Evolutionary conservation across 2,113 vertebrate species (phyloP).

Genomic region (Carlito syrichta): DNA sequence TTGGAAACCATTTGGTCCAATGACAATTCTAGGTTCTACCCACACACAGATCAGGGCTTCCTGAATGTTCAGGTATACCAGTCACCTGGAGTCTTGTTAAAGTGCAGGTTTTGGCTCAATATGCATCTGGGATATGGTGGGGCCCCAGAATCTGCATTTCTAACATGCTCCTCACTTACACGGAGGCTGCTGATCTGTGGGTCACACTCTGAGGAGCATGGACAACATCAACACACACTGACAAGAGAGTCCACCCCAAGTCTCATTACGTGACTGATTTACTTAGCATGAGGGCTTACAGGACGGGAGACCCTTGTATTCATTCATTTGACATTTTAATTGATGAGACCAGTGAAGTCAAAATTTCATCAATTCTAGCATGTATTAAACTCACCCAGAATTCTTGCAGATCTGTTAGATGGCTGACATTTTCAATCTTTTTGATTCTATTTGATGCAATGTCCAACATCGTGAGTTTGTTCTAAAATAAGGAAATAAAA

Average conservation of each 20-base stretch:
- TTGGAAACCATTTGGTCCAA: not conserved
- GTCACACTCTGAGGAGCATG: not conserved
- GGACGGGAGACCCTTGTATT: not conserved
- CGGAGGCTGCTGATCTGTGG: accelerated
- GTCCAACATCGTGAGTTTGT: slow-evolving; percentile 97
- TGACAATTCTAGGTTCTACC: not conserved
- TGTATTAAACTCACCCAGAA: slow-evolving; percentile 90
- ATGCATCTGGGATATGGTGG: accelerated
- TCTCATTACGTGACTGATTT: accelerated
- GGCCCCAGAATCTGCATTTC: not conserved
- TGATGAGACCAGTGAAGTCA: accelerated
- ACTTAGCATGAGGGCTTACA: not conserved
- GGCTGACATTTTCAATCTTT: slow-evolving; percentile 96
- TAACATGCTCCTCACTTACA: accelerated
- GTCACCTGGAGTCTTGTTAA: not conserved
- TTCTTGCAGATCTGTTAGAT: slow-evolving; percentile 97
- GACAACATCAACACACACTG: accelerated
- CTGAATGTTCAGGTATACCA: accelerated
- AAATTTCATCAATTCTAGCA: accelerated
- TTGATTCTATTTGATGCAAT: slow-evolving; percentile 96
- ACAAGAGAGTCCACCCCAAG: accelerated
- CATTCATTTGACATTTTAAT: accelerated
- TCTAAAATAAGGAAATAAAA: slow-evolving; percentile 84
- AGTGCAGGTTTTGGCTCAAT: not conserved
- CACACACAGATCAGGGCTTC: not conserved